Conservation (phyloP, 2,113 vertebrate species). For the Sinocyclocheilus grahami region DNA sequence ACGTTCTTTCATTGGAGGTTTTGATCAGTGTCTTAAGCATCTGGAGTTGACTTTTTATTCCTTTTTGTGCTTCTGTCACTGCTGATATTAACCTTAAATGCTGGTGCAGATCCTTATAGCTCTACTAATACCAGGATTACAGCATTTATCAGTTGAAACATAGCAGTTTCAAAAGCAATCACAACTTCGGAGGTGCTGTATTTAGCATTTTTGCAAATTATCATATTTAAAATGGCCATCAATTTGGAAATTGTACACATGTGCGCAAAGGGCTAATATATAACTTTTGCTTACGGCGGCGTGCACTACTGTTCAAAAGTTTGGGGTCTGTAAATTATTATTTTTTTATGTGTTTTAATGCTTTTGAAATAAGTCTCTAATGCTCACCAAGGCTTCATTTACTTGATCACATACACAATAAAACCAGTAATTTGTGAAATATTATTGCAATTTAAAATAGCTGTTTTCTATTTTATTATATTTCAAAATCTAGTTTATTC, state of each 20-base stretch:
- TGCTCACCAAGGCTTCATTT: not conserved
- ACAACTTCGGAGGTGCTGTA: not conserved
- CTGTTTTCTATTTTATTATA: not conserved
- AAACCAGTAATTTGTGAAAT: not conserved
- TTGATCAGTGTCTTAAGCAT: constrained; percentile 55
- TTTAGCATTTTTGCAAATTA: constrained; percentile 26
- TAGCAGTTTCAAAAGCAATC: constrained; percentile 27
- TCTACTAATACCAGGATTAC: constrained; percentile 52
- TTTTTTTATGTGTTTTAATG: not conserved
- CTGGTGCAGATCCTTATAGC: constrained; percentile 47
- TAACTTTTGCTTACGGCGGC: not conserved
- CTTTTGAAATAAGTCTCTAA: too few species aligned
- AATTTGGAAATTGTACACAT: constrained; percentile 22
- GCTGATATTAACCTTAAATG: constrained; percentile 45
- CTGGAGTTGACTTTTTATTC: constrained; percentile 39
- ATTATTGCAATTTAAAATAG: not conserved
- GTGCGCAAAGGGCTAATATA: not conserved
- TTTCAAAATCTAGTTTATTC: not conserved
- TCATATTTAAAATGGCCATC: not conserved
- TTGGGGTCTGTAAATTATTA: not conserved
- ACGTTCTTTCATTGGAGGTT: constrained; percentile 50
- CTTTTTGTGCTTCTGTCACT: constrained; percentile 44
- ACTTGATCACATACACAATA: not conserved
- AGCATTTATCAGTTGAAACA: constrained; percentile 52
- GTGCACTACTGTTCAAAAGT: not conserved